phyloP scores from a whole-genome alignment of 2,113 vertebrate genomes.

The Engystomops pustulosus region DNA sequence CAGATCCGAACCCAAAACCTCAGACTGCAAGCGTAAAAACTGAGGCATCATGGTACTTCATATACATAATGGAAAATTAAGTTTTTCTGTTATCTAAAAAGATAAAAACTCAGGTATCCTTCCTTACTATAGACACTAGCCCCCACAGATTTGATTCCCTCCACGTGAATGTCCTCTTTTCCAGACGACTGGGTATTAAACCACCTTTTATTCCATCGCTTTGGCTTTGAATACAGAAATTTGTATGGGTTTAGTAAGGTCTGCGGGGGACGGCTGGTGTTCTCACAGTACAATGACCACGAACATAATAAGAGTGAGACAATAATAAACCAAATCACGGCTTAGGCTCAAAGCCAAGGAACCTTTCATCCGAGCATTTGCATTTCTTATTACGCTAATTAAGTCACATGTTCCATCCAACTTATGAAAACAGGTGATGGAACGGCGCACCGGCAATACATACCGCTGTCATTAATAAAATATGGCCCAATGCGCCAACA shows the following conservation, averaged over 20 bases:
- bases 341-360: neutral
- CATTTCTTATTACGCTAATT: neutral
- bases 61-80: too few species aligned
- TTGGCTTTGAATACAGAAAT: neutral
- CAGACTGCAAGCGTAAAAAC: too few species aligned
- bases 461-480: neutral
- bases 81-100: too few species aligned
- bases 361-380: neutral
- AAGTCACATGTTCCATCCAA: neutral
- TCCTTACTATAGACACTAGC: neutral
- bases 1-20: too few species aligned
- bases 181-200: neutral
- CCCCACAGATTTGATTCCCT: neutral
- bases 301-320: constrained; percentile 6
- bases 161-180: neutral
- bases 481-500: neutral
- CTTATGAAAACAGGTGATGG: neutral
- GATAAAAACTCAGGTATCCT: neutral
- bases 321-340: neutral
- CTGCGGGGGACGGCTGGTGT: neutral
- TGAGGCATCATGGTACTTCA: too few species aligned
- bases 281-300: constrained; percentile 12
- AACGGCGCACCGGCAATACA: neutral
- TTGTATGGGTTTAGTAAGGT: neutral
- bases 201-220: neutral